Base-by-base conservation (phyloP, 2,888 invertebrate genomes). In the Archips xylosteana region DNA sequence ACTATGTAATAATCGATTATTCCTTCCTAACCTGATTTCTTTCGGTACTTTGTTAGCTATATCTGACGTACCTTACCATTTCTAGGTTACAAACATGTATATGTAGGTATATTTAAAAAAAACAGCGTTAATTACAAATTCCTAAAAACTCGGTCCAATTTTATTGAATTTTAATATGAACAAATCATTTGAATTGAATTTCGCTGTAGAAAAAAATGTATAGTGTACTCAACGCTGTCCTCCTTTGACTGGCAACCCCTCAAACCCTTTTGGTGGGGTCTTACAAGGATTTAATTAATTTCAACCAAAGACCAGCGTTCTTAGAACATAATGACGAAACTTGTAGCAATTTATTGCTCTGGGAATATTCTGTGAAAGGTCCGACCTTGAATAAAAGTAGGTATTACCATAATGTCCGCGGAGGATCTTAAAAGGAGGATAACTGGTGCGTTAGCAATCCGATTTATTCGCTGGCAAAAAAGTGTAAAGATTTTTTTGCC, bases 251-350 rank as follows among this genome's bases (percentile, higher is more conserved):
- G 4, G n/a, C 15, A n/a, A 32, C 36, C 23, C 51, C 5, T n/a
- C 36, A 12, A 6, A 36, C n/a, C 65, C 39, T 4, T 34, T 51
- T 51, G 9, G 39, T 4, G n/a, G 34, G 36, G 13, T n/a, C 49
- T 65, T 36, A 65, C 51, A 65, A 63, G 66, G 69, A 15, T 76
- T 80, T 79, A 77, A 80, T 80, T 80, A 80, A 80, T 80, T 79
- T 65, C 74, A 75, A 69, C 68, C 70, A 72, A 80, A 78, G 75
- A 71, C 77, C 76, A 54, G 68, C 61, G 60, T 61, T 75, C 63
- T 71, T 65, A 42, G 10, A 51, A 69, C 32, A 13, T 67, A 75
- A 71, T 68, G 49, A 66, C 64, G 34, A 65, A 65, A 65, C 65
- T 65, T 51, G 13, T 15, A 9, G 10, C 49, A 65, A 65, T 54